Evolutionary conservation across 2,888 invertebrate genomes (phyloP).

Genomic region (Megalurothrips usitatus): DNA sequence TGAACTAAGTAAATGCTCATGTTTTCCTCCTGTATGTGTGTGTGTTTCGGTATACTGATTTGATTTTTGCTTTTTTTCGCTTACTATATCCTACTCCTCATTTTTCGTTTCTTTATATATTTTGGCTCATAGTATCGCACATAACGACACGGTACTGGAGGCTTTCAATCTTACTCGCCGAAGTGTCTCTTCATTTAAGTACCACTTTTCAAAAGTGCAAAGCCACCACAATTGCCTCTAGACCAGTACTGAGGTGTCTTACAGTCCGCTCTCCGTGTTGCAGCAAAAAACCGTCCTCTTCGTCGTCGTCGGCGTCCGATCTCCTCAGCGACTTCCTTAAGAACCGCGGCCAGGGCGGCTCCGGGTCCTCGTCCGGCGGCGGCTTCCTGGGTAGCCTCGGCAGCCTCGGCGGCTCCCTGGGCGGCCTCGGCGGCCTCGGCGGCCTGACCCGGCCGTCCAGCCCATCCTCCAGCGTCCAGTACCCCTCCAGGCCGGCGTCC

Average conservation of each 20-base stretch:
- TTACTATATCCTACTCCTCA: too few relatives aligned
- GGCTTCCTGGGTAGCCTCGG: neutral
- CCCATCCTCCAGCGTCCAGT: slow-evolving; percentile 3
- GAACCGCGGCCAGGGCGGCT: neutral
- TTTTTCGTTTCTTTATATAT: too few relatives aligned
- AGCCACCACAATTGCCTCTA: too few relatives aligned
- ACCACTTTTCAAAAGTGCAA: too few relatives aligned
- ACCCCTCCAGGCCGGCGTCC: slow-evolving; percentile 9
- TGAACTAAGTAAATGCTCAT: neutral
- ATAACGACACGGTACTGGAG: too few relatives aligned
- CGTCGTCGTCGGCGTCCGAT: neutral
- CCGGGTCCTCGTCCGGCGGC: neutral
- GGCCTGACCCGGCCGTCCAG: slow-evolving; percentile 1
- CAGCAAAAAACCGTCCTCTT: neutral
- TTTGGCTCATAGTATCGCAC: too few relatives aligned
- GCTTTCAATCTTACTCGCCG: too few relatives aligned
- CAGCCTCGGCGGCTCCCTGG: neutral
- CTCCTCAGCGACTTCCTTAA: neutral
- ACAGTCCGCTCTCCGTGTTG: neutral
- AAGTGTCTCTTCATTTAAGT: too few relatives aligned
- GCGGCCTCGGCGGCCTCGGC: neutral
- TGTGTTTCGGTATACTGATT: neutral
- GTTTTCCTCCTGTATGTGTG: neutral
- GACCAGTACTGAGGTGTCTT: too few relatives aligned
- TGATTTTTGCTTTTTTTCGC: neutral